A percentile compares a stretch with the other conserved stretches of the same genome.
Conservation (phyloP, 2,113 vertebrate genomes). For the Sula dactylatra region DNA sequence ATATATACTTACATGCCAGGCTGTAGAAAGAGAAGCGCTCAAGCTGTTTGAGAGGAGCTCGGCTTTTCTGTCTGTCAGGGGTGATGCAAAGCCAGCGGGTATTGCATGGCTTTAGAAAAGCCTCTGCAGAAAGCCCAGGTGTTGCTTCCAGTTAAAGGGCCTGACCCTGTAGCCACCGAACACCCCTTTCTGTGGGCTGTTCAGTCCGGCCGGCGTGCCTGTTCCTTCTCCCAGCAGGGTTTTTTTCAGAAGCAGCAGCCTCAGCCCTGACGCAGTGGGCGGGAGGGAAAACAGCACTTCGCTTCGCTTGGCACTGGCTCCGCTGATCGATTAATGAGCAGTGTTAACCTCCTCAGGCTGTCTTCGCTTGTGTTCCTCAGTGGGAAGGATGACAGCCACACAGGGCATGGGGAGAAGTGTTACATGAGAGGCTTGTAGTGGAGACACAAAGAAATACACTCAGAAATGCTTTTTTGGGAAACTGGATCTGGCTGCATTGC, state of each 20-base stretch:
- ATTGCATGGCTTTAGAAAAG: background rate
- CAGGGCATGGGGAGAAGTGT: background rate
- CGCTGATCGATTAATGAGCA: background rate
- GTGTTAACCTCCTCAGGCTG: background rate
- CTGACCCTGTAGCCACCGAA: background rate
- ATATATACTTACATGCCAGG: background rate
- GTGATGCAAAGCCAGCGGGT: background rate
- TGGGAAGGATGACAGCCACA: background rate
- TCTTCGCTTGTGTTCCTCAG: background rate
- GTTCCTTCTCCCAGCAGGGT: background rate
- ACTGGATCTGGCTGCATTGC: background rate
- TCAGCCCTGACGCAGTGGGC: background rate
- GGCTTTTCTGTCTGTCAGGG: background rate
- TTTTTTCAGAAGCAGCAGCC: background rate
- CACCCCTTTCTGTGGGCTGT: background rate
- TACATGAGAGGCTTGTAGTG: background rate
- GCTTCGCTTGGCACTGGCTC: background rate
- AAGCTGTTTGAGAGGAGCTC: background rate
- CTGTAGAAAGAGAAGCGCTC: background rate
- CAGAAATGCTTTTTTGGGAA: background rate
- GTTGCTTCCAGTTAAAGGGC: background rate
- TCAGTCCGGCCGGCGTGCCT: fast-evolving
- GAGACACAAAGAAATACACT: background rate
- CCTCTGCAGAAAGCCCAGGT: background rate
- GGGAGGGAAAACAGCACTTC: background rate